These are phyloP conservation scores for Perca fluviatilis DNA, from an alignment of 2,113 vertebrate genomes.

Conservation along the genomic window DNA sequence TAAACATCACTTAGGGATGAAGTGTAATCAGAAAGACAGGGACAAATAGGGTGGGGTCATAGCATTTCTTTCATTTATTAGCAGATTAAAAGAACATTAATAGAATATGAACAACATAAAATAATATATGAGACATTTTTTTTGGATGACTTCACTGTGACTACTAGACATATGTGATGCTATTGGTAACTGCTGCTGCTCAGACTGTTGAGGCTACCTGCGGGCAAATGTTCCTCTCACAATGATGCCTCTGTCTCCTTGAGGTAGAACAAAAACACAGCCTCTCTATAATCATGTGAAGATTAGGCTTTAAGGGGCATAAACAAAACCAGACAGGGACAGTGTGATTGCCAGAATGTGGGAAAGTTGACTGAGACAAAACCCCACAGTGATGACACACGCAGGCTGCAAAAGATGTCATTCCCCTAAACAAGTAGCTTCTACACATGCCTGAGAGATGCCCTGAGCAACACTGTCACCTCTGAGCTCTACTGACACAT, in stretches of 20 bases:
- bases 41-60: neutral
- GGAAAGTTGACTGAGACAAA: conserved; percentile 67
- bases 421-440: conserved; percentile 19
- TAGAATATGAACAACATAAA: neutral
- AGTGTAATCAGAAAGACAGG: conserved; percentile 1
- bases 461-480: neutral
- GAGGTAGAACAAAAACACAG: conserved; percentile 70
- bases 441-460: neutral
- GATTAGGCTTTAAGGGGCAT: conserved; percentile 64
- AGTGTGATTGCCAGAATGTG: conserved; percentile 58
- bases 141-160: neutral
- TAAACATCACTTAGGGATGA: conserved; percentile 72
- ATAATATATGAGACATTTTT: neutral
- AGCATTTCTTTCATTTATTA: neutral
- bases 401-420: conserved; percentile 3
- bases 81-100: neutral
- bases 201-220: conserved; percentile 36
- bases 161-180: neutral
- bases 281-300: conserved; percentile 78
- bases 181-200: neutral
- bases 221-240: conserved; percentile 29
- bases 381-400: conserved; percentile 36
- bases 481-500: neutral
- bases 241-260: conserved; percentile 65
- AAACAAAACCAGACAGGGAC: conserved; percentile 72